phyloP scores from a whole-genome alignment of 37 sponge, comb jelly and placozoan species.

The Oopsacas minuta region DNA sequence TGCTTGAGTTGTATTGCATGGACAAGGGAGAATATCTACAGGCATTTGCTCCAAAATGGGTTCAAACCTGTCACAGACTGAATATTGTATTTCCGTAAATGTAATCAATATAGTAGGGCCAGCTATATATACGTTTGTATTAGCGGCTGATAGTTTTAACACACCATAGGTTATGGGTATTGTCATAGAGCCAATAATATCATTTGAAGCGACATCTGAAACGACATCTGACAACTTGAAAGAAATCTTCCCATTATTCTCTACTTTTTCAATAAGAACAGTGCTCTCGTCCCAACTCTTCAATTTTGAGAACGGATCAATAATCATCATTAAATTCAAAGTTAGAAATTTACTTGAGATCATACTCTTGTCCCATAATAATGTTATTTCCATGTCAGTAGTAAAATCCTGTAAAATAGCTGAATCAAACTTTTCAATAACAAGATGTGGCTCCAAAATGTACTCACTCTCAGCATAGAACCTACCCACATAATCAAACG shows the following conservation, averaged over 20 bases:
- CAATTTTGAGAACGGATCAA: not conserved
- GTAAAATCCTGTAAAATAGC: not conserved
- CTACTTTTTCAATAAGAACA: not conserved
- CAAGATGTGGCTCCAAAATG: not conserved
- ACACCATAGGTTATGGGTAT: not conserved
- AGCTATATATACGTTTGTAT: not conserved
- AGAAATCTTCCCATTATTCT: not conserved
- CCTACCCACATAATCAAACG: not conserved
- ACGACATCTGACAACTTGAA: not conserved
- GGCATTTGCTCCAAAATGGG: not conserved
- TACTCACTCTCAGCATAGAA: not conserved
- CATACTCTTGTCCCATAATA: not conserved
- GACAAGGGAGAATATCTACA: not conserved
- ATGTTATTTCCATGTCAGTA: not conserved
- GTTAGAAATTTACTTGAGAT: not conserved
- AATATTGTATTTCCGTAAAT: not conserved
- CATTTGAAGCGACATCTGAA: not conserved
- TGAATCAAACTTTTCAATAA: not conserved
- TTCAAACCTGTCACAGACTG: not conserved
- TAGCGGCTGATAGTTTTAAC: not conserved
- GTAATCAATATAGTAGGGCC: not conserved
- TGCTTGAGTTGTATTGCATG: no score
- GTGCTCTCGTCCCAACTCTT: not conserved
- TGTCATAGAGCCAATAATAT: not conserved
- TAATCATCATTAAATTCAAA: not conserved